Conservation (phyloP, 2,797 vertebrate genomes). For the Eulemur rubriventer region DNA sequence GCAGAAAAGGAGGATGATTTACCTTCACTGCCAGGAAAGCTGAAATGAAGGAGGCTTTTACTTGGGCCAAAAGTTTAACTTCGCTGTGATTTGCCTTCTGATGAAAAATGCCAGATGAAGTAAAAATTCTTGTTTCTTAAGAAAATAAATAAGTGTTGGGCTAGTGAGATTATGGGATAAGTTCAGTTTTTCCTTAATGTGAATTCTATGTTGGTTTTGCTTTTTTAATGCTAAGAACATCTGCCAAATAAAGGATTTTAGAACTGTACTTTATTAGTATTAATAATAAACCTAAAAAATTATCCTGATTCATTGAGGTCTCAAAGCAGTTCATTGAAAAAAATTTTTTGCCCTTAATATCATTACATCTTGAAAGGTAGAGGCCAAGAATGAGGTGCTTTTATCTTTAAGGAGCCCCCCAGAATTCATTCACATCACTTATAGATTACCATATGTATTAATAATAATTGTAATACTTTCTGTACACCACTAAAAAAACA, state of each 20-base stretch:
- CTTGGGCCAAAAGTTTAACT: slow-evolving; percentile 14
- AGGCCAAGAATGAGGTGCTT: neutral
- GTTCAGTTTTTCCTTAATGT: neutral
- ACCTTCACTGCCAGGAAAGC: neutral
- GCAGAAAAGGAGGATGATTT: neutral
- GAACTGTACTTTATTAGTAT: neutral
- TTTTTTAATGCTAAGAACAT: neutral
- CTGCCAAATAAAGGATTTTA: neutral
- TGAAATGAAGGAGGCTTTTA: slow-evolving; percentile 9
- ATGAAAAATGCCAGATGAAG: neutral
- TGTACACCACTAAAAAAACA: neutral
- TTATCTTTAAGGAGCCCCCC: neutral
- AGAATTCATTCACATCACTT: neutral
- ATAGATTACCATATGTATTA: neutral
- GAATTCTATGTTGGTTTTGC: neutral
- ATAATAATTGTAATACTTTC: neutral
- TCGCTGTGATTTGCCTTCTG: neutral
- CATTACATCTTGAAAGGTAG: neutral
- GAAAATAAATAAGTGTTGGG: neutral
- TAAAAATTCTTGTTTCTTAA: neutral
- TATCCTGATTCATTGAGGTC: neutral
- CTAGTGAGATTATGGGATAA: neutral
- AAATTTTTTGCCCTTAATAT: neutral
- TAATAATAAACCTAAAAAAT: slow-evolving; percentile 25
- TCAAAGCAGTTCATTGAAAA: neutral